A percentile compares a stretch with the other conserved stretches of the same genome.
phyloP scores from a whole-genome alignment of 2,113 vertebrate species.

The Arenaria interpres region DNA sequence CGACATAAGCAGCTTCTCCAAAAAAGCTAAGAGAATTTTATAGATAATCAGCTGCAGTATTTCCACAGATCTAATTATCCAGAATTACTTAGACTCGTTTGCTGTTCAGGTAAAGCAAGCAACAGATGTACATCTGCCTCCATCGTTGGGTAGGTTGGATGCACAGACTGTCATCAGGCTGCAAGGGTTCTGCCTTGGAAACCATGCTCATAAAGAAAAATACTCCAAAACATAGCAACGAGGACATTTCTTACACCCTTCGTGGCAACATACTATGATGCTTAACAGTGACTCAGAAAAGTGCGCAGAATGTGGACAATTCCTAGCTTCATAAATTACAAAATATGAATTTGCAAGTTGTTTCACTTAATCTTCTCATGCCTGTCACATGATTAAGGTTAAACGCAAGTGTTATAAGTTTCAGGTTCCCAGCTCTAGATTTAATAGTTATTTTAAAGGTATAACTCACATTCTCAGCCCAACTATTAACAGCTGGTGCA shows the following conservation, averaged over 20 bases:
- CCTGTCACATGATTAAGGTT: not conserved
- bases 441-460: constrained; percentile 1
- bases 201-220: not conserved
- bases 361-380: not conserved
- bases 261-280: constrained; percentile 6
- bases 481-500: not conserved
- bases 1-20: not conserved
- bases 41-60: not conserved
- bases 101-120: not conserved
- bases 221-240: not conserved
- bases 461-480: not conserved
- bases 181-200: constrained; percentile 18
- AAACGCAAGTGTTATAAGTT: constrained; percentile 1
- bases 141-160: not conserved
- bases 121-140: not conserved
- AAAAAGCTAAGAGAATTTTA: not conserved
- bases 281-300: constrained; percentile 11
- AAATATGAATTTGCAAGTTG: constrained; percentile 54
- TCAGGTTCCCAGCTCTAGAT: not conserved
- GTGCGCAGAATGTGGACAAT: not conserved
- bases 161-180: not conserved
- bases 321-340: constrained; percentile 37
- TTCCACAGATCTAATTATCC: not conserved
- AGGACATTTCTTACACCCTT: constrained; percentile 43
- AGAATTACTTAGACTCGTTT: not conserved